Percentiles rank a stretch among this genome's conserved stretches.
phyloP scores from a whole-genome alignment of 2,888 invertebrate species.

The Halocaridina rubra region DNA sequence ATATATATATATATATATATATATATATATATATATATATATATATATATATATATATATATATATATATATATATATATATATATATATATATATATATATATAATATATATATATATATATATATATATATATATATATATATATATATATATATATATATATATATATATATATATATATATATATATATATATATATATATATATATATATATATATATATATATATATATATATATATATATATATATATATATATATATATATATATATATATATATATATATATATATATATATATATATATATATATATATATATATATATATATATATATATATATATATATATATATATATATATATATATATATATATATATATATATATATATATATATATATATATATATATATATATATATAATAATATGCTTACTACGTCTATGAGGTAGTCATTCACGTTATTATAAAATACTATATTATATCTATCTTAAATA shows the following conservation, averaged over 20 bases:
- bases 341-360: constrained; percentile 20
- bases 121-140: not conserved
- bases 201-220: not conserved
- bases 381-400: constrained; percentile 29
- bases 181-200: not conserved
- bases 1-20: not conserved
- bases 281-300: not conserved
- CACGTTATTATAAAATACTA: too few relatives aligned
- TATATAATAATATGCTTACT: not conserved
- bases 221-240: not conserved
- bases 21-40: not conserved
- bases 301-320: constrained; percentile 18
- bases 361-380: constrained; percentile 27
- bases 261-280: not conserved
- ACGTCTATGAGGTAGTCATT: too few relatives aligned
- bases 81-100: not conserved
- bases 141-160: not conserved
- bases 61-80: not conserved
- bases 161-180: not conserved
- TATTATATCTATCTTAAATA: too few relatives aligned
- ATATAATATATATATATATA: not conserved
- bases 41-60: not conserved
- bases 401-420: not conserved
- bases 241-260: not conserved
- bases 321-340: constrained; percentile 29